Base-by-base conservation (phyloP, 1,140 invertebrate species). In the Drosophila santomea region DNA sequence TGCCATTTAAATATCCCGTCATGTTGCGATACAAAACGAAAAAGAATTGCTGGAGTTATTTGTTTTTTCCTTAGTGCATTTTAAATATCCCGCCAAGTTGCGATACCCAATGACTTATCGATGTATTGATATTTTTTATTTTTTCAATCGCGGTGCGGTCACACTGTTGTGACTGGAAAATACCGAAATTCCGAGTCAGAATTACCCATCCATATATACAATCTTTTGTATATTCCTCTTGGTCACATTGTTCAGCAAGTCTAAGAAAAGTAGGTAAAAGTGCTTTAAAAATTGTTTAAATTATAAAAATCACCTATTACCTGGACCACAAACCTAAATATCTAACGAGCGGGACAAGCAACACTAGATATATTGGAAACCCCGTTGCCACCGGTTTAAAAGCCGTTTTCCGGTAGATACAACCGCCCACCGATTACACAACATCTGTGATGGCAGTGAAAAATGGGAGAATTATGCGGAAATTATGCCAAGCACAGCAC, bases 341-440 rank as follows among this genome's bases (percentile, higher is more conserved):
- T 35, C 8, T 48, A 44, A 25, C 5, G 36, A 39, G 20, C 8
- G 0, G 12, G 32, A n/a, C 3, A 4, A 2, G 14, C 14, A 32
- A 10, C 15, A 7, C 4, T 3, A 10, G 10, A 2, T 11, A 17
- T 6, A 51, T 5, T 36, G 8, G 1, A 6, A 25, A 12, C n/a
- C 8, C 3, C 8, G 11, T 6, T 51, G 60, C 15, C 15, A 43
- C 41, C 17, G 41, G 17, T 14, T 32, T 23, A 8, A 14, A n/a
- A 12, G 38, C 17, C 15, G 17, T 1, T 7, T 60, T 28, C 38
- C 38, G 15, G n/a, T 5, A 32, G 7, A 10, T 52, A 3, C 20
- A 25, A 15, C 43, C 44, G 47, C 12, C 38, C 20, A 39, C 17
- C 63, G 84, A 76, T 88, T 88, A 88, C 83, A 88, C 83, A 88